These are phyloP conservation scores for Chrysomela aeneicollis DNA, from an alignment of 2,888 invertebrate genomes.

Conservation along the genomic window DNA sequence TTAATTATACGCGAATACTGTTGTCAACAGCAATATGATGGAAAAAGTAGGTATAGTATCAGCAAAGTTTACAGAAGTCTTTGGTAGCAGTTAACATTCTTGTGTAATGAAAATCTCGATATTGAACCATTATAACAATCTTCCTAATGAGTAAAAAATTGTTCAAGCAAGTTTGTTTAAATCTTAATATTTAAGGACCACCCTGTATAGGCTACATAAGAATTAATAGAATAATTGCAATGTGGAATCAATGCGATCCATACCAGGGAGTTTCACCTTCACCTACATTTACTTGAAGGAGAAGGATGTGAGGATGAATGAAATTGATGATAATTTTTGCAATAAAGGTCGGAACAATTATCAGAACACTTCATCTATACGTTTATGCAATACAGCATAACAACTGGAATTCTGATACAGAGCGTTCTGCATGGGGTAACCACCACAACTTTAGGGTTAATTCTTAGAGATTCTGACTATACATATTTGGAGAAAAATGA, in stretches of 20 bases:
- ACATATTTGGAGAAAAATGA: too few species aligned
- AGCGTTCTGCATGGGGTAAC: not conserved
- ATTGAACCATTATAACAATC: too few species aligned
- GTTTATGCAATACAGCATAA: constrained; percentile 24
- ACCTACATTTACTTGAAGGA: constrained; percentile 30
- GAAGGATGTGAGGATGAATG: constrained; percentile 37
- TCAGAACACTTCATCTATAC: constrained; percentile 17
- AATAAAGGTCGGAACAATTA: constrained; percentile 32
- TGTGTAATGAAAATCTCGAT: too few species aligned
- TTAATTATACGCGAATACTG: too few species aligned
- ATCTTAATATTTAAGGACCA: not conserved
- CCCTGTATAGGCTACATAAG: not conserved
- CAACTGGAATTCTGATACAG: not conserved
- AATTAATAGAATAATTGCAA: not conserved
- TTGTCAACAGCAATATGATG: too few species aligned
- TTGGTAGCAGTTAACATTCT: too few species aligned
- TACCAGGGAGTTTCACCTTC: constrained; percentile 32
- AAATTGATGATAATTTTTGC: constrained; percentile 28
- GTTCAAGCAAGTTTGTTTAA: too few species aligned
- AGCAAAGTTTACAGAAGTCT: too few species aligned
- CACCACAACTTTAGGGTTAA: too few species aligned
- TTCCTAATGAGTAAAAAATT: too few species aligned
- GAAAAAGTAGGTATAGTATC: too few species aligned
- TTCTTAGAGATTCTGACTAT: too few species aligned
- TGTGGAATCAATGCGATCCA: not conserved